A percentile compares a stretch with the other conserved stretches of the same genome.
These are phyloP conservation scores for Thelaira solivaga DNA, from an alignment of 2,888 invertebrate genomes.

Conservation along the genomic window DNA sequence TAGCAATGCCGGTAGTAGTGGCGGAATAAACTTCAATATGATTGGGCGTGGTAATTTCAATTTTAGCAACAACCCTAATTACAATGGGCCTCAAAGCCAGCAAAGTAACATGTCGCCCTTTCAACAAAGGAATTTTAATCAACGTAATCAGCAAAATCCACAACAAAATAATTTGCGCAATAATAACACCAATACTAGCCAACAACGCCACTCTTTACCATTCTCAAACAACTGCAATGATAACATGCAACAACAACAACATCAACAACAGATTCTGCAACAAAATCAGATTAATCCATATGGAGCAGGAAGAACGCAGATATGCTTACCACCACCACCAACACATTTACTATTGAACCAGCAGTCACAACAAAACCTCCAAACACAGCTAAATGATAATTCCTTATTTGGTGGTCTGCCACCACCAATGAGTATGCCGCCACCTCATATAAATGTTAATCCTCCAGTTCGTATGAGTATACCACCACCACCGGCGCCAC, in stretches of 20 bases:
- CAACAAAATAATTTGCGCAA: constrained; percentile 64
- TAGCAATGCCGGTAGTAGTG: constrained; percentile 38
- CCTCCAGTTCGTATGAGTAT: constrained; percentile 63
- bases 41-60: constrained; percentile 68
- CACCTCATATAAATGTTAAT: constrained; percentile 45
- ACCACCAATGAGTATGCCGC: constrained; percentile 64
- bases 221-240: constrained; percentile 60
- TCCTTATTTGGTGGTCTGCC: constrained; percentile 68
- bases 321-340: constrained; percentile 59
- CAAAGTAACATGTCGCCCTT: constrained; percentile 68
- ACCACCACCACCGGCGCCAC: constrained; percentile 73
- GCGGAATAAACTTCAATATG: constrained; percentile 61
- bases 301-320: constrained; percentile 23
- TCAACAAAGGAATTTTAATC: constrained; percentile 70
- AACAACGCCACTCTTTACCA: constrained; percentile 65
- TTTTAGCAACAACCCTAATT: constrained; percentile 65
- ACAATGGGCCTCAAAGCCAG: constrained; percentile 52
- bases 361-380: constrained; percentile 34
- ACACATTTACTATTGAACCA: constrained; percentile 30
- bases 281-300: constrained; percentile 60
- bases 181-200: constrained; percentile 39
- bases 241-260: constrained; percentile 56
- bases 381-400: constrained; percentile 39
- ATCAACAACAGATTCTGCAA: constrained; percentile 58
- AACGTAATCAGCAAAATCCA: constrained; percentile 67